Evolutionary conservation across 1,140 invertebrate genomes (phyloP), one percentile per base, ranked within the genome.

Genomic region (Araneus ventricosus): DNA sequence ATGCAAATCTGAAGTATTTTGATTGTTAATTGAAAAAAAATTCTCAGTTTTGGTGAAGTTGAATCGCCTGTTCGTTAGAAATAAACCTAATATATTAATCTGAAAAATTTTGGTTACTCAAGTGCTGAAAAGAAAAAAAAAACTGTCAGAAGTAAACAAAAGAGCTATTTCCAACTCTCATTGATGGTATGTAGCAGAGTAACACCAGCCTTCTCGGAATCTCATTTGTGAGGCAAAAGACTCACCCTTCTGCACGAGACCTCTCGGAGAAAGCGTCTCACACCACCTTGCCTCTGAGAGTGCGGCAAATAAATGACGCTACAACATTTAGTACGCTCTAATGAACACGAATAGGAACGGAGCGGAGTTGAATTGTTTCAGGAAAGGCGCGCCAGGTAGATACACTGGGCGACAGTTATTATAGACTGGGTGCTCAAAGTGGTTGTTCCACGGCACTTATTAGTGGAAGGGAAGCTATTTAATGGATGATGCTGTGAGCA

Each of bases 321-420:
- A 41, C 37, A 79, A 52, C 88, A 89, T 75, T 79, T 79, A 79
- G 88, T 34, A 79, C 41, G 63, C 61, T 89, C 67, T 89, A 89
- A 79, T 79, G 67, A 89, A 89, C 88, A 89, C 67, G 88, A 89
- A 89, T 89, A 37, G 67, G 88, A 75, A 75, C 34, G 30, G 70
- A 75, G 70, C 17, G 30, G 70, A 75, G 88, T 79, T 89, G 88
- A 89, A 89, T 89, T 89, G 88, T 89, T 75, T 89, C 70, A 75
- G 70, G 70, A 75, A 75, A 75, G 5, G 70, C 67, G 67, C 70
- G 10, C 70, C 14, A 75, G 70, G 70, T 75, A 75, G 70, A 75
- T 75, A 75, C 70, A 75, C 27, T 34, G 45, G 67, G 88, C 86
- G 86, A 88, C 86, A 70, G 59, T 88, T 88, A 88, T 88, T 88